phyloP scores from a whole-genome alignment of 1,140 invertebrate genomes.

The Arctopsyche grandis region DNA sequence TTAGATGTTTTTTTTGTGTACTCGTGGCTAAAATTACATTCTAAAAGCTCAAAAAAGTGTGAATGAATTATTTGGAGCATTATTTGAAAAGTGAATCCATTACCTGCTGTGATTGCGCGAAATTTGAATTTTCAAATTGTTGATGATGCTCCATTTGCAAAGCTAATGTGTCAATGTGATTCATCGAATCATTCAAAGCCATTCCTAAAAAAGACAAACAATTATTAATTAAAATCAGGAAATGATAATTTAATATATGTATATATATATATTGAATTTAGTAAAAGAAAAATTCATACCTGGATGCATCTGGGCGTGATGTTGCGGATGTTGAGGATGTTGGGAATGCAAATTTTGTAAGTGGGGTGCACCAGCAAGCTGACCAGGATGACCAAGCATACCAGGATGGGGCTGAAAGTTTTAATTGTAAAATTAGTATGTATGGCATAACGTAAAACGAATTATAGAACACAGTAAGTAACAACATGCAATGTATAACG shows the following conservation, averaged over 20 bases:
- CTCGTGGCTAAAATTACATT: too few relatives aligned
- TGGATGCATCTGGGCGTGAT: constrained; percentile 73
- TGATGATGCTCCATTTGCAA: constrained; percentile 68
- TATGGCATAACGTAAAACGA: constrained; percentile 44
- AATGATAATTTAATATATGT: too few relatives aligned
- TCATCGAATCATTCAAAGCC: constrained; percentile 66
- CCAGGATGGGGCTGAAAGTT: constrained; percentile 64
- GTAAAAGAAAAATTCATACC: constrained; percentile 54
- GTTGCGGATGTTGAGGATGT: constrained; percentile 68
- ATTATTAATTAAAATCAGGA: background rate
- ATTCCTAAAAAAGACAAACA: constrained; percentile 60
- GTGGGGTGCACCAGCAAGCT: constrained; percentile 66
- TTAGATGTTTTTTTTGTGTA: too few relatives aligned
- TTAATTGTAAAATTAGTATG: constrained; percentile 44
- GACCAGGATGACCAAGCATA: constrained; percentile 64
- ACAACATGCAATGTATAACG: background rate
- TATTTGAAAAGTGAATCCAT: background rate
- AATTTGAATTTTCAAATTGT: constrained; percentile 65
- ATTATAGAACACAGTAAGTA: background rate
- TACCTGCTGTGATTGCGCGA: constrained; percentile 65
- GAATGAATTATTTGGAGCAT: background rate
- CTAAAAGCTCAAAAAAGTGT: too few relatives aligned
- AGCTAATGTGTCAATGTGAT: constrained; percentile 65
- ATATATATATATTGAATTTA: background rate
- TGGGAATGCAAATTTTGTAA: constrained; percentile 71